Percentiles rank a stretch among this genome's conserved stretches.
Evolutionary conservation across 2,888 invertebrate species (phyloP).

Genomic region (Hypselothyrea guttata): DNA sequence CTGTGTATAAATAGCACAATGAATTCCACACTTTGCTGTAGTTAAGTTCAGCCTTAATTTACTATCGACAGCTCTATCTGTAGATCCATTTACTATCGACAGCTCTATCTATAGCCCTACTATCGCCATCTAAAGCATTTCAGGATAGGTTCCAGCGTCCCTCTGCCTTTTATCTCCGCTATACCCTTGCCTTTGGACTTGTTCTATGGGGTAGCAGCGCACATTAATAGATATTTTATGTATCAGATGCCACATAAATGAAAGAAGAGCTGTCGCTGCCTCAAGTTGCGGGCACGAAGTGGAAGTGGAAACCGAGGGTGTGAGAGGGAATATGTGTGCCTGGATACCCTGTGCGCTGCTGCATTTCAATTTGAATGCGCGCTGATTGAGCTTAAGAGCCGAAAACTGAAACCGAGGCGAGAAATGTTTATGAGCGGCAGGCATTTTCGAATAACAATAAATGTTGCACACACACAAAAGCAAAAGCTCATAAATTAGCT

Average conservation of each 20-base stretch:
- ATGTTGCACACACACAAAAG: conserved; percentile 36
- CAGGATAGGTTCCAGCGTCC: too few species aligned
- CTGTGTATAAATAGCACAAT: too few species aligned
- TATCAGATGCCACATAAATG: conserved; percentile 10
- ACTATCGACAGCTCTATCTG: too few species aligned
- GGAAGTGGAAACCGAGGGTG: conserved; percentile 8
- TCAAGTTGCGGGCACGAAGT: conserved; percentile 28
- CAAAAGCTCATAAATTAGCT: conserved; percentile 51
- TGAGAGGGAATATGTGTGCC: conserved; percentile 6
- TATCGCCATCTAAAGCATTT: too few species aligned
- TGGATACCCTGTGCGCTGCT: conserved; percentile 3
- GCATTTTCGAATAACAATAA: conserved; percentile 56
- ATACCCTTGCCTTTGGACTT: too few species aligned
- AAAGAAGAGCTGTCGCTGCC: conserved; percentile 13
- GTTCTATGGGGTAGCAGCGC: conserved; percentile 1
- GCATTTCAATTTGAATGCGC: conserved; percentile 49
- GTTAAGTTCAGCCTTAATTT: too few species aligned
- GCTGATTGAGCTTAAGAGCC: conserved; percentile 51
- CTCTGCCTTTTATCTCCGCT: too few species aligned
- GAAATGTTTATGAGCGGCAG: conserved; percentile 47
- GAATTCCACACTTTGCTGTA: too few species aligned
- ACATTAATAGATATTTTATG: conserved; percentile 28
- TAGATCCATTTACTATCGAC: too few species aligned
- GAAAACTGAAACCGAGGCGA: conserved; percentile 40
- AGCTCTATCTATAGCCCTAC: too few species aligned